phyloP scores from a whole-genome alignment of 2,888 invertebrate species.

The Clepsis dumicolana region DNA sequence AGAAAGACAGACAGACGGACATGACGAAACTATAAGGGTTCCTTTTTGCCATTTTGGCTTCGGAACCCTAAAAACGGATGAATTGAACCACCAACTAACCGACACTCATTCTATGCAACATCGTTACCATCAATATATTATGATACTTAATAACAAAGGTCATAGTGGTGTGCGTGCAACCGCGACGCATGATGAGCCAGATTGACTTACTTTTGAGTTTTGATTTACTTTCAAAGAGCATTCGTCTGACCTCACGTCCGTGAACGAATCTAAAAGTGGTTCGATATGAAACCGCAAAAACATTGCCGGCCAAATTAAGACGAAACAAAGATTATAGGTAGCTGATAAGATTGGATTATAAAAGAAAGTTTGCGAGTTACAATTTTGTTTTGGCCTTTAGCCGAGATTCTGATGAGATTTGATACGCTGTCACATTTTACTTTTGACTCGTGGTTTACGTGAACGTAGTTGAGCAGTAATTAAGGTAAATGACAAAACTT shows the following conservation, averaged over 20 bases:
- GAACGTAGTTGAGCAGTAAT: neutral
- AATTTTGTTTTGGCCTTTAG: slow-evolving; percentile 42
- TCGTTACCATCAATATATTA: neutral
- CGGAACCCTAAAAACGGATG: neutral
- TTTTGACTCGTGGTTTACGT: neutral
- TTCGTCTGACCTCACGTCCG: slow-evolving; percentile 64
- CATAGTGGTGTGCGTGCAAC: slow-evolving; percentile 15
- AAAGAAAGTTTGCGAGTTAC: slow-evolving; percentile 41
- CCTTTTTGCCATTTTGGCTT: too few relatives aligned
- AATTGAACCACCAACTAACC: neutral
- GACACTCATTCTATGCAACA: neutral
- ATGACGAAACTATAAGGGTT: too few relatives aligned
- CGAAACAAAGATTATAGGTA: slow-evolving; percentile 41
- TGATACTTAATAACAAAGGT: slow-evolving; percentile 22
- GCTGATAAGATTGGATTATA: slow-evolving; percentile 41
- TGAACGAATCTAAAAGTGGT: slow-evolving; percentile 62
- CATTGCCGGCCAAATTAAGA: slow-evolving; percentile 49
- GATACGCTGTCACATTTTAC: slow-evolving; percentile 24
- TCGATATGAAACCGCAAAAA: slow-evolving; percentile 62
- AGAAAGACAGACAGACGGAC: too few relatives aligned
- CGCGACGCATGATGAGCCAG: slow-evolving; percentile 44
- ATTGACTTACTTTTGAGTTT: slow-evolving; percentile 61
- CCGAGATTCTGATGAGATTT: slow-evolving; percentile 24
- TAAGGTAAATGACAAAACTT: too few relatives aligned
- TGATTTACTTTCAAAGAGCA: slow-evolving; percentile 64